Evolutionary conservation across 2,888 invertebrate species (phyloP).

Genomic region (Aphidius colemani): DNA sequence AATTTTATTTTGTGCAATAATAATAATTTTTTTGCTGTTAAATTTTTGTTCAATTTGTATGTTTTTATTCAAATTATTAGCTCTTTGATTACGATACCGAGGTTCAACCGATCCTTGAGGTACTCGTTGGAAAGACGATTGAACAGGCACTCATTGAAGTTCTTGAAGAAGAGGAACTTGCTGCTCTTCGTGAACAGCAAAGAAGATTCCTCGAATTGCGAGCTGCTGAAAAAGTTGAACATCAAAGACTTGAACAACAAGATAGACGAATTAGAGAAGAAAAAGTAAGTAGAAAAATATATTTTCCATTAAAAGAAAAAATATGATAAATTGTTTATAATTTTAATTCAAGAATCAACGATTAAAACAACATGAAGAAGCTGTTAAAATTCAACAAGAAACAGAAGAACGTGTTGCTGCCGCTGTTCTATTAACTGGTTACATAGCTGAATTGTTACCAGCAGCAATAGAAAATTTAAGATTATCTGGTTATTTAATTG

Average conservation of each 20-base stretch:
- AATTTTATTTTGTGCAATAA: neutral
- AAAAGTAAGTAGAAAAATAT: slow-evolving; percentile 60
- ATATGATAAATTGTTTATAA: neutral
- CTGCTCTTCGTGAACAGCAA: slow-evolving; percentile 79
- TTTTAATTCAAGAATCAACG: slow-evolving; percentile 66
- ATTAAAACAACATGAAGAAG: slow-evolving; percentile 73
- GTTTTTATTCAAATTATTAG: slow-evolving; percentile 55
- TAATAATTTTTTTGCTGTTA: too few relatives aligned
- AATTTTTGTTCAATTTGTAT: too few relatives aligned
- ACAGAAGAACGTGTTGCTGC: slow-evolving; percentile 83
- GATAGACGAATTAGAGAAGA: slow-evolving; percentile 72
- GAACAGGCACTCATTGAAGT: slow-evolving; percentile 90
- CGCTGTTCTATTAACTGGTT: slow-evolving; percentile 81
- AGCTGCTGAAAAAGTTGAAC: slow-evolving; percentile 81
- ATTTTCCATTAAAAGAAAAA: neutral
- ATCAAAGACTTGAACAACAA: slow-evolving; percentile 79
- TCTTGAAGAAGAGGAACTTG: slow-evolving; percentile 90
- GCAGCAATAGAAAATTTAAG: slow-evolving; percentile 80
- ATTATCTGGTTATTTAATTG: slow-evolving; percentile 73
- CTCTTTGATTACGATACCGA: slow-evolving; percentile 92
- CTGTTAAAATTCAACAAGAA: slow-evolving; percentile 69
- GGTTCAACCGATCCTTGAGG: slow-evolving; percentile 87
- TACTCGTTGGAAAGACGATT: slow-evolving; percentile 85
- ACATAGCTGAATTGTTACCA: slow-evolving; percentile 85
- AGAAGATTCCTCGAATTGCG: slow-evolving; percentile 73